These are phyloP conservation scores for Luperina nickerlii DNA, from an alignment of 2,888 invertebrate genomes.

Conservation along the genomic window DNA sequence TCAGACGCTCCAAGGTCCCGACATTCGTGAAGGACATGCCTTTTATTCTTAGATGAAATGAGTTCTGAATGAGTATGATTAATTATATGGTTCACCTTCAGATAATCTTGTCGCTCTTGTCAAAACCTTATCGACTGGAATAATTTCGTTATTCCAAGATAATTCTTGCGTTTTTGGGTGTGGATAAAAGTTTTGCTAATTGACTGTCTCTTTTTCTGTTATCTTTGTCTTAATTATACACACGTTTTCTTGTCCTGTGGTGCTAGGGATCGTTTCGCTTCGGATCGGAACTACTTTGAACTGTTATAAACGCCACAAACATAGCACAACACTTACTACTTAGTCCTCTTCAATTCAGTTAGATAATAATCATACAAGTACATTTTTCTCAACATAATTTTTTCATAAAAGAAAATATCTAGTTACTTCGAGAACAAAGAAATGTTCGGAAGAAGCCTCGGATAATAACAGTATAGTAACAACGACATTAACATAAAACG, in stretches of 20 bases:
- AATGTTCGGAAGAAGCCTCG: slow-evolving; percentile 10
- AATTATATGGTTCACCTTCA: slow-evolving; percentile 68
- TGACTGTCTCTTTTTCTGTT: slow-evolving; percentile 6
- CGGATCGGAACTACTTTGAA: background rate
- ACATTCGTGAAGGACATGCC: slow-evolving; percentile 70
- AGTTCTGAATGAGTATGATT: slow-evolving; percentile 69
- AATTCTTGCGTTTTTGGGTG: slow-evolving; percentile 16
- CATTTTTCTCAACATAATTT: no score
- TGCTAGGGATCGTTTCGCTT: background rate
- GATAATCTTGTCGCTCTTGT: slow-evolving; percentile 47
- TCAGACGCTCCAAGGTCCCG: slow-evolving; percentile 72
- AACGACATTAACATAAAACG: slow-evolving; percentile 66
- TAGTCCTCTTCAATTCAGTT: background rate
- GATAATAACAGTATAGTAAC: slow-evolving; percentile 33
- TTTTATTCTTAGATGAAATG: slow-evolving; percentile 66
- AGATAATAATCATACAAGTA: background rate
- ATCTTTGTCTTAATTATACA: slow-evolving; percentile 12
- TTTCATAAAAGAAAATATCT: slow-evolving; percentile 12
- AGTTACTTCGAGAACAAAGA: slow-evolving; percentile 30
- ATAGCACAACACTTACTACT: background rate
- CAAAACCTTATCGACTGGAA: slow-evolving; percentile 48
- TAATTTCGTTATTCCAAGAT: slow-evolving; percentile 45
- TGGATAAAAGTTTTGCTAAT: slow-evolving; percentile 15
- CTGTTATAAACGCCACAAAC: background rate
- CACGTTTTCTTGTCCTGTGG: background rate